Conservation (phyloP, 2,888 invertebrate species). For the Brachypalpus laphriformis region DNA sequence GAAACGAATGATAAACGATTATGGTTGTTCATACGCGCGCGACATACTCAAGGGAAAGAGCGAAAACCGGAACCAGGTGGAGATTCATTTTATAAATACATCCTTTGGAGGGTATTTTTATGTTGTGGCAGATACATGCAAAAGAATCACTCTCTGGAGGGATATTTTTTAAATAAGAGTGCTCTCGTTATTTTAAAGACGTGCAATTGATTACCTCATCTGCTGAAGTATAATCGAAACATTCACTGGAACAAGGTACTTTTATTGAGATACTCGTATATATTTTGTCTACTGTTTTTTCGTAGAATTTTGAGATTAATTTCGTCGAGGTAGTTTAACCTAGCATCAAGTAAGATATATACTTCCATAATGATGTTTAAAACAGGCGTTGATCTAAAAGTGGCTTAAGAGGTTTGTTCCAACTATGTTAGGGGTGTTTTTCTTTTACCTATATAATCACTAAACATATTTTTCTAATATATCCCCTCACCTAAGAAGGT, state of each 20-base stretch:
- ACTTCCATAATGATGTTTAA: too few relatives aligned
- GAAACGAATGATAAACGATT: constrained; percentile 57
- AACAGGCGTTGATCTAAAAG: too few relatives aligned
- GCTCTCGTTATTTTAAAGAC: constrained; percentile 47
- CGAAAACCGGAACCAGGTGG: constrained; percentile 39
- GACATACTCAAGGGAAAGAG: constrained; percentile 2
- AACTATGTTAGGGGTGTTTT: too few relatives aligned
- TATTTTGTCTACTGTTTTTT: background rate
- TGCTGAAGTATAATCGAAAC: constrained; percentile 12
- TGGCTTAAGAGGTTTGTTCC: too few relatives aligned
- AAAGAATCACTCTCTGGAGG: constrained; percentile 37
- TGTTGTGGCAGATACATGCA: constrained; percentile 4
- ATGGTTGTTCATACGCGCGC: constrained; percentile 43
- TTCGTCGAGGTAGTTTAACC: too few relatives aligned
- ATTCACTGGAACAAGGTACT: background rate
- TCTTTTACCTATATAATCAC: too few relatives aligned
- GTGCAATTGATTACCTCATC: constrained; percentile 48
- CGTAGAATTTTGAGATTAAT: constrained; percentile 7
- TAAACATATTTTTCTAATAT: too few relatives aligned
- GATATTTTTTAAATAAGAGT: constrained; percentile 26
- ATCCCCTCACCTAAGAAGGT: too few relatives aligned
- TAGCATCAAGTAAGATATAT: too few relatives aligned
- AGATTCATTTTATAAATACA: constrained; percentile 41
- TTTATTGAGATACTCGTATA: background rate
- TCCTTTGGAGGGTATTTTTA: constrained; percentile 1